phyloP scores from a whole-genome alignment of 2,113 vertebrate genomes.

The Epinephelus moara region DNA sequence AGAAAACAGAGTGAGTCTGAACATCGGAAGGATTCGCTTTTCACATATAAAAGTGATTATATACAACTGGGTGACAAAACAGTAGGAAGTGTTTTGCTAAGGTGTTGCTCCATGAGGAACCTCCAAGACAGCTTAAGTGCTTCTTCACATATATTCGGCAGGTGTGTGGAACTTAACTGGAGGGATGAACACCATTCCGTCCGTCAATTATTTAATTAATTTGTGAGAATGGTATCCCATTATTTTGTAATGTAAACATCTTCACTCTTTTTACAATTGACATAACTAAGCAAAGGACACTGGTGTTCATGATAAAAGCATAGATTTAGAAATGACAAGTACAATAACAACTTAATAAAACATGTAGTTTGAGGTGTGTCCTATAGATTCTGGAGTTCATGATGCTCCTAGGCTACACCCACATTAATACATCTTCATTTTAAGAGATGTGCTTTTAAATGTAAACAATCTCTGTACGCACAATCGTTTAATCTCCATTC shows the following conservation, averaged over 20 bases:
- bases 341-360: background rate
- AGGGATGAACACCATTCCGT: no score
- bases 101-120: background rate
- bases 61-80: background rate
- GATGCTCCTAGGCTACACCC: background rate
- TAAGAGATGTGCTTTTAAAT: no score
- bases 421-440: no score
- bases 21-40: background rate
- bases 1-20: background rate
- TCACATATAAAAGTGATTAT: background rate
- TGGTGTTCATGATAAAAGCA: background rate
- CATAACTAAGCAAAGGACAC: no score
- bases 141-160: background rate
- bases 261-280: no score
- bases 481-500: no score
- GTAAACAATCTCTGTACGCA: no score
- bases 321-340: background rate
- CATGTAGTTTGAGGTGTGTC: background rate
- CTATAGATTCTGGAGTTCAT: background rate
- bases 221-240: no score
- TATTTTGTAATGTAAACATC: no score
- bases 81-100: background rate
- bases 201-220: no score
- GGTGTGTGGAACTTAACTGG: background rate
- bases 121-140: background rate